These are phyloP conservation scores for Montipora foliosa DNA, from an alignment of 64 coral and sea anemone species.

Conservation along the genomic window DNA sequence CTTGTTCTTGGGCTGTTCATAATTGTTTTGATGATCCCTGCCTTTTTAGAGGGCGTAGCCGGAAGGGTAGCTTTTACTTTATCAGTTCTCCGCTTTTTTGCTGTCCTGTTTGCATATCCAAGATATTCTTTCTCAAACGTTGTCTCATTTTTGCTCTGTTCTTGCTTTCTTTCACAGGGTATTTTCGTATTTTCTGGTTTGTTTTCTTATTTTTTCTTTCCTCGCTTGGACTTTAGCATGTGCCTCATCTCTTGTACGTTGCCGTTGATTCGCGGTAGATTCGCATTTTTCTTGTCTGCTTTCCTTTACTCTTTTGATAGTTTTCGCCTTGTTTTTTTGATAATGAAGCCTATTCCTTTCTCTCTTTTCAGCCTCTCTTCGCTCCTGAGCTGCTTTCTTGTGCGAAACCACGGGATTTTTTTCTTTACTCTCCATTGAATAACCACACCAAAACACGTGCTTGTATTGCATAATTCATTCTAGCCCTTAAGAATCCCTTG, in stretches of 20 bases:
- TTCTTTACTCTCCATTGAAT: too few relatives aligned
- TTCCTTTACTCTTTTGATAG: neutral
- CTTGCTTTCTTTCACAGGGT: slow-evolving; percentile 11
- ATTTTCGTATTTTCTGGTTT: slow-evolving; percentile 44
- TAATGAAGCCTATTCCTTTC: neutral
- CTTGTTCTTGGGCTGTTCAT: slow-evolving; percentile 45
- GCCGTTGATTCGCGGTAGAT: neutral
- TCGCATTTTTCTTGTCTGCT: neutral
- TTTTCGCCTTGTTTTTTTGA: neutral
- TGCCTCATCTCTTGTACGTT: neutral
- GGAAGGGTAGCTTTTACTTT: slow-evolving; percentile 27
- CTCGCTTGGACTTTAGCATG: neutral
- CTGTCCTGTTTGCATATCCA: slow-evolving; percentile 42
- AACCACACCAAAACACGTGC: too few relatives aligned
- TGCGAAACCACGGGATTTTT: too few relatives aligned
- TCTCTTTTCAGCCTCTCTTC: too few relatives aligned
- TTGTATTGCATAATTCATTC: too few relatives aligned
- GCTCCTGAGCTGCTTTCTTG: too few relatives aligned
- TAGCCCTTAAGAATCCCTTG: too few relatives aligned
- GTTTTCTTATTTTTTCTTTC: slow-evolving; percentile 20
- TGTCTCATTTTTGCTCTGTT: neutral
- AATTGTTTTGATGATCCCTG: neutral
- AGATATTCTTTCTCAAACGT: neutral
- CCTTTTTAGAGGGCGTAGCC: slow-evolving; percentile 32
- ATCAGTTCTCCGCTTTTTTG: slow-evolving; percentile 45